Percentiles rank a stretch among this genome's conserved stretches.
phyloP scores from a whole-genome alignment of 2,797 vertebrate genomes.

The Amniataba percoides region DNA sequence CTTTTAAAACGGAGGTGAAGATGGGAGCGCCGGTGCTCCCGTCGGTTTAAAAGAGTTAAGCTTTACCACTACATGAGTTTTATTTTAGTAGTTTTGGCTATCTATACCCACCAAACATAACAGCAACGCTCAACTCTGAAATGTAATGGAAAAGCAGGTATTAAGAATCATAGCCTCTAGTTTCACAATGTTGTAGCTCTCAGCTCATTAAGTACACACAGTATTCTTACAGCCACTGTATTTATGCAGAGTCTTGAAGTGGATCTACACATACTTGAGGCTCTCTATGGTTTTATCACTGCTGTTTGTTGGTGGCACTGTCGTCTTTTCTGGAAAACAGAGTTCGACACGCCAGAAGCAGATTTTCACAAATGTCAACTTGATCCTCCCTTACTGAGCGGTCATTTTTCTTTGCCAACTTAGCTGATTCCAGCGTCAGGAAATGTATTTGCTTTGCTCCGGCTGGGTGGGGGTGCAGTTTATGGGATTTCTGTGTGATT shows the following conservation, averaged over 20 bases:
- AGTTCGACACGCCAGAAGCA: slow-evolving; percentile 54
- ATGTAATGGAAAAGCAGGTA: background rate
- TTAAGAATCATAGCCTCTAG: background rate
- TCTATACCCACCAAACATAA: background rate
- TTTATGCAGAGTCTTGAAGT: background rate
- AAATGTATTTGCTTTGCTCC: background rate
- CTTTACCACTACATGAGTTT: background rate
- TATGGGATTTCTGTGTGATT: background rate
- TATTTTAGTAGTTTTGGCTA: background rate
- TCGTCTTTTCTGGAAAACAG: slow-evolving; percentile 39
- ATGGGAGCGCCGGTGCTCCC: too few species aligned
- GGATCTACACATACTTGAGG: background rate
- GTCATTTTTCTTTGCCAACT: slow-evolving; percentile 25
- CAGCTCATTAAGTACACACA: background rate
- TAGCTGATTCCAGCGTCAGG: background rate
- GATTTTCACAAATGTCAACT: slow-evolving; percentile 55
- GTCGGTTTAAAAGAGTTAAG: too few species aligned
- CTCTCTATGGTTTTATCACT: background rate
- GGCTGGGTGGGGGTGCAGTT: background rate
- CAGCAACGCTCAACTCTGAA: background rate
- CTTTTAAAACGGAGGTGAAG: too few species aligned
- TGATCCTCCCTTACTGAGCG: slow-evolving; percentile 31
- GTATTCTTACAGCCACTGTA: background rate
- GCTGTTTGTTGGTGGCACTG: slow-evolving; percentile 33
- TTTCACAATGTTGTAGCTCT: background rate